phyloP scores from a whole-genome alignment of 2,797 vertebrate genomes.

The Cryptoblepharus egeriae region DNA sequence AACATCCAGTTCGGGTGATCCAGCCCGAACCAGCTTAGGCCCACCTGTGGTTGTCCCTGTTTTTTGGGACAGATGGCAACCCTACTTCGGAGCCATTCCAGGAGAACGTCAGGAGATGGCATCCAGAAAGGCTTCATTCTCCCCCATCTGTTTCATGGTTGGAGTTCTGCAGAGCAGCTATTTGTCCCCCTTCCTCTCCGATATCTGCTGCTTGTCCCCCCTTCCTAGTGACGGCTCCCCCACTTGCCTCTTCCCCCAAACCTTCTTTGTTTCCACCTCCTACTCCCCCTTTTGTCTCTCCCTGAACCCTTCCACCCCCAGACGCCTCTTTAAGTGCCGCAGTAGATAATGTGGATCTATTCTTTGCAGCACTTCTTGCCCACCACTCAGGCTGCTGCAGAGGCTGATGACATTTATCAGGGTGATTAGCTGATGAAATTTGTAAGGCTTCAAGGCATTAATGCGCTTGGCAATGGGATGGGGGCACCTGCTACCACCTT shows the following conservation, averaged over 20 bases:
- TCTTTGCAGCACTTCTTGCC: background rate
- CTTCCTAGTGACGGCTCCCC: background rate
- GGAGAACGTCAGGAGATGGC: too few species aligned
- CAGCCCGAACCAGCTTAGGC: too few species aligned
- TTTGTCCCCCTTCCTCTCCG: background rate
- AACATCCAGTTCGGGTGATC: too few species aligned
- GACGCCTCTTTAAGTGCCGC: background rate
- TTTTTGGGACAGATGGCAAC: too few species aligned
- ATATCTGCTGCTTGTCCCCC: too few species aligned
- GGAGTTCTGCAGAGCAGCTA: background rate
- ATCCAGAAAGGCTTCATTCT: background rate
- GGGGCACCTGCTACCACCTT: background rate
- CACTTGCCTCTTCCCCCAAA: background rate
- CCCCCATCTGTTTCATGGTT: background rate
- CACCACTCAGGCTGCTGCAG: background rate
- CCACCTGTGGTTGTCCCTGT: too few species aligned
- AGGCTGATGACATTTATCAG: background rate
- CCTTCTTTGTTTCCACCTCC: background rate
- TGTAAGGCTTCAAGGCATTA: background rate
- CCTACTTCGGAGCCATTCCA: too few species aligned
- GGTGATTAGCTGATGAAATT: too few species aligned
- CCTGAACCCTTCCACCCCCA: background rate
- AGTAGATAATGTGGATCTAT: constrained; percentile 1
- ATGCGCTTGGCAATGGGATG: background rate
- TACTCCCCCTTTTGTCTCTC: background rate